Percentiles rank a stretch among this genome's conserved stretches.
Conservation (phyloP, 2,113 vertebrate species). For the Centropristis striata region DNA sequence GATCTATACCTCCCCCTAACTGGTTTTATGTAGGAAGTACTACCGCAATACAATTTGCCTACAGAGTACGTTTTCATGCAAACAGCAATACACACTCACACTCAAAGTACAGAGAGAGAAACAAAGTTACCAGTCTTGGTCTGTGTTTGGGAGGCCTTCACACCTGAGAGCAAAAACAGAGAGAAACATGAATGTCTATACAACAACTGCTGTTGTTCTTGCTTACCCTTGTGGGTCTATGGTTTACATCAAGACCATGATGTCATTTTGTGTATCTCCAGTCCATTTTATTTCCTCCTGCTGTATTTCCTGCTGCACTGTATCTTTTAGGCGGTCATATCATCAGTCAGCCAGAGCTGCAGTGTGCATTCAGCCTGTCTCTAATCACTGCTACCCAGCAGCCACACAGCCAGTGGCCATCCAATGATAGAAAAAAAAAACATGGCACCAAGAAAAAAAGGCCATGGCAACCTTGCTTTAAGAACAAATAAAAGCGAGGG, state of each 20-base stretch:
- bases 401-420: conserved; percentile 66
- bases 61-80: background rate
- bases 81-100: background rate
- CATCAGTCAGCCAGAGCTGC: conserved; percentile 70
- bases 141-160: conserved; percentile 69
- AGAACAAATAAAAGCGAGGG: conserved; percentile 26
- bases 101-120: background rate
- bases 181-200: background rate
- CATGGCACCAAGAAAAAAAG: conserved; percentile 48
- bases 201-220: background rate
- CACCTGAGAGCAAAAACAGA: conserved; percentile 59
- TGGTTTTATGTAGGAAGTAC: background rate
- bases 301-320: conserved; percentile 39
- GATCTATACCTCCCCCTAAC: background rate
- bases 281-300: conserved; percentile 23
- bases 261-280: background rate
- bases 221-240: background rate
- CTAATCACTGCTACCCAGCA: conserved; percentile 71
- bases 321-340: conserved; percentile 58
- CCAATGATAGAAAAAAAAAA: conserved; percentile 38
- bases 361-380: conserved; percentile 62
- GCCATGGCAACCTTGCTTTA: conserved; percentile 52
- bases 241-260: conserved; percentile 8
- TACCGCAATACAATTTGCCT: background rate
- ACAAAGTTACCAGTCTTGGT: conserved; percentile 75